Conservation (phyloP, 2,888 invertebrate species). For the Boloria euphrosyne region DNA sequence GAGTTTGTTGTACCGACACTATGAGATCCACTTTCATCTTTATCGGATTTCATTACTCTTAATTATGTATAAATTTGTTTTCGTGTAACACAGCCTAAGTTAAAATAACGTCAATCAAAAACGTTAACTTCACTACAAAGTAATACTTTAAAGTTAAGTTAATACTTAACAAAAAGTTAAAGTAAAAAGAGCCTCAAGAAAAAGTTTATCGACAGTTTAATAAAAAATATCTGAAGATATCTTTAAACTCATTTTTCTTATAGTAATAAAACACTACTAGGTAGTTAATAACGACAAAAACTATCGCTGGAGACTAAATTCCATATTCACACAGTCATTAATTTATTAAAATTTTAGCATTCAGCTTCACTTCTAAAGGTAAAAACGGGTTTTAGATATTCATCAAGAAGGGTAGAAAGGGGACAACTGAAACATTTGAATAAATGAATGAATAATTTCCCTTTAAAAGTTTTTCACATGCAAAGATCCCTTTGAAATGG, state of each 20-base stretch:
- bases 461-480: conserved; percentile 36
- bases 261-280: background rate
- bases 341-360: conserved; percentile 40
- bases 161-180: no score
- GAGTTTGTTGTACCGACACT: background rate
- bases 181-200: no score
- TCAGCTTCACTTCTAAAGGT: conserved; percentile 27
- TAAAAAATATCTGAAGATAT: no score
- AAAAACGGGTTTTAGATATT: conserved; percentile 39
- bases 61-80: background rate
- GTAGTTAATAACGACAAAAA: background rate
- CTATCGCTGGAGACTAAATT: background rate
- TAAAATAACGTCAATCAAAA: no score
- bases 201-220: no score
- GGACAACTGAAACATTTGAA: conserved; percentile 36
- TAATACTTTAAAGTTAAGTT: no score
- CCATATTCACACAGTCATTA: conserved; percentile 38
- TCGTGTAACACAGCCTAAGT: no score
- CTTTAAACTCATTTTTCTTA: no score
- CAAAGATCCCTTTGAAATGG: conserved; percentile 35
- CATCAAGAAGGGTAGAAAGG: conserved; percentile 29
- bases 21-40: background rate
- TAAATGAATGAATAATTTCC: conserved; percentile 38
- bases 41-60: background rate
- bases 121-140: no score